Percentiles rank a stretch among this genome's conserved stretches.
phyloP scores from a whole-genome alignment of 2,888 invertebrate genomes.

The Diadegma fenestrale region DNA sequence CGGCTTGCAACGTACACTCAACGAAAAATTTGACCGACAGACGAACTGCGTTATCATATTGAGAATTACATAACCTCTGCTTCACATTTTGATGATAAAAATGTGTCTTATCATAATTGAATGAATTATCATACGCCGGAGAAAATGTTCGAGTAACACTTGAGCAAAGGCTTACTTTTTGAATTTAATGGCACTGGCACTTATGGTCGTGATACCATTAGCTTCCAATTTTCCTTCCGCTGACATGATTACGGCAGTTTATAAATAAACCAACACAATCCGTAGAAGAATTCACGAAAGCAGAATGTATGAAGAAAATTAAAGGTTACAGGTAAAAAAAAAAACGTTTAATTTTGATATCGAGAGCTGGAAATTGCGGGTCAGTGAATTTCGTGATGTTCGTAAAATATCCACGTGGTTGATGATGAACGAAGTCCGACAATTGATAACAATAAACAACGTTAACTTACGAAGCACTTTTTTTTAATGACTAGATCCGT shows the following conservation, averaged over 20 bases:
- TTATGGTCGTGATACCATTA: conserved; percentile 23
- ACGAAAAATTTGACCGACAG: not conserved
- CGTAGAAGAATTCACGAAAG: not conserved
- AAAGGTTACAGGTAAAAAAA: not conserved
- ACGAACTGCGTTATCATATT: not conserved
- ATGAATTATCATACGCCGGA: not conserved
- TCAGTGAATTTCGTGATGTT: not conserved
- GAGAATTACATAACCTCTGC: conserved; percentile 4
- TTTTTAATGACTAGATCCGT: not conserved
- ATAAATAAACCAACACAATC: conserved; percentile 6
- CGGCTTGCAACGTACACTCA: not conserved
- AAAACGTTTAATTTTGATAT: not conserved
- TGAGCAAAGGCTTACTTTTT: conserved; percentile 52
- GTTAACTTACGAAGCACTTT: not conserved
- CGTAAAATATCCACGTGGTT: conserved; percentile 8
- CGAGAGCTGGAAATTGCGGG: not conserved
- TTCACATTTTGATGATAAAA: not conserved
- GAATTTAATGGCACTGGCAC: conserved; percentile 32
- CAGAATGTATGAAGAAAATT: not conserved
- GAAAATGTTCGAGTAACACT: no score
- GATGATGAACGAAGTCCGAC: not conserved
- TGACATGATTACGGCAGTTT: conserved; percentile 39
- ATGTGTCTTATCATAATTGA: not conserved
- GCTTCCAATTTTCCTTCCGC: conserved; percentile 9
- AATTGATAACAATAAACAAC: not conserved